These are phyloP conservation scores for Nomada fucata DNA, from an alignment of 2,888 invertebrate species.

Conservation along the genomic window DNA sequence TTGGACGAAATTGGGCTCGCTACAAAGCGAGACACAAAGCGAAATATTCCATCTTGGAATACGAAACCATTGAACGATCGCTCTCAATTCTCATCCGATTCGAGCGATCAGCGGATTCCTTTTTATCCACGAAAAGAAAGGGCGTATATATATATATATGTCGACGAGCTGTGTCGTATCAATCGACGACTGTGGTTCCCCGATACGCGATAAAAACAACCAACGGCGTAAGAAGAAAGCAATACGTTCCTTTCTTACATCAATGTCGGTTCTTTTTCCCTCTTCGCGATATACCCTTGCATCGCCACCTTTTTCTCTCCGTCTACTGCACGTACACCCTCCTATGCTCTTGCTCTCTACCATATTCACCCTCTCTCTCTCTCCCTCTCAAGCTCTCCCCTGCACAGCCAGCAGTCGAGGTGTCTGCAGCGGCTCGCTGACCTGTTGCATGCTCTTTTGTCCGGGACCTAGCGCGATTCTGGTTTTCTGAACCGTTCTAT, in stretches of 20 bases:
- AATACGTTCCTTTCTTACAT: constrained; percentile 69
- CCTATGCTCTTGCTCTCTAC: not conserved
- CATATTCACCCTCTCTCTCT: not conserved
- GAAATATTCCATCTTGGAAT: constrained; percentile 40
- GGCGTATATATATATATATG: constrained; percentile 10
- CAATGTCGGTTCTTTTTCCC: constrained; percentile 36
- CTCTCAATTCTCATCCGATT: constrained; percentile 51
- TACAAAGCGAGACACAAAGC: constrained; percentile 22
- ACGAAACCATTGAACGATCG: constrained; percentile 16
- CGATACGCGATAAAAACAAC: constrained; percentile 61
- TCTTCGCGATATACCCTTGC: not conserved
- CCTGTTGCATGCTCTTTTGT: constrained; percentile 81
- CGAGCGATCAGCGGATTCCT: constrained; percentile 41
- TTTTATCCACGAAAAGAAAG: constrained; percentile 41
- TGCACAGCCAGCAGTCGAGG: constrained; percentile 53
- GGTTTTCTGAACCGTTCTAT: constrained; percentile 74
- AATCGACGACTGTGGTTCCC: constrained; percentile 42
- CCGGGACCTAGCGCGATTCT: constrained; percentile 67
- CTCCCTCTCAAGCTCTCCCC: constrained; percentile 12
- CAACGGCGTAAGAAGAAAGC: constrained; percentile 58
- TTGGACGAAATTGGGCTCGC: not conserved
- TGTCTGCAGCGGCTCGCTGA: constrained; percentile 73
- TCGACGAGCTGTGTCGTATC: constrained; percentile 49
- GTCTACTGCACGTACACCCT: not conserved
- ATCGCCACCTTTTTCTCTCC: constrained; percentile 12